These are phyloP conservation scores for Tenthredo scrophulariae DNA, from an alignment of 2,888 invertebrate species.

Conservation along the genomic window DNA sequence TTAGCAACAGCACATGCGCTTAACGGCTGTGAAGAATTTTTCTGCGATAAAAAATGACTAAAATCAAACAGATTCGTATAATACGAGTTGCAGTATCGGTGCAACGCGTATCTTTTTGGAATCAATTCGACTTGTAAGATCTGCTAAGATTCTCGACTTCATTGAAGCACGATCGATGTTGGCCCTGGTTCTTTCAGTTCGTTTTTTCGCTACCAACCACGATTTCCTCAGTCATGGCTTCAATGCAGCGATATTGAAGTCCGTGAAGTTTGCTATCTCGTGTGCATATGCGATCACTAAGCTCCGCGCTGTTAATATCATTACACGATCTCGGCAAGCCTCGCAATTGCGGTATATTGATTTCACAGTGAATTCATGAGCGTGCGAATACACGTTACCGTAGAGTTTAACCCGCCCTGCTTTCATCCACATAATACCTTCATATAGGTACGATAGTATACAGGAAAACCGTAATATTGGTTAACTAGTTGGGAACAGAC, in stretches of 20 bases:
- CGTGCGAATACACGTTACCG: constrained; percentile 14
- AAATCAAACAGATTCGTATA: not conserved
- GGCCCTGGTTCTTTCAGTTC: not conserved
- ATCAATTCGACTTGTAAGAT: not conserved
- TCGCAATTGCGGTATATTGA: constrained; percentile 22
- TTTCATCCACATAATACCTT: not conserved
- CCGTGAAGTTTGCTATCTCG: not conserved
- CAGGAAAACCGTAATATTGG: not conserved
- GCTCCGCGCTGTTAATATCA: constrained; percentile 13
- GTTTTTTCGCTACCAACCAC: not conserved
- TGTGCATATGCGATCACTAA: constrained; percentile 2
- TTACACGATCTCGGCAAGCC: constrained; percentile 26
- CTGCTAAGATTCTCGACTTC: not conserved
- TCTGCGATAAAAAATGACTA: not conserved
- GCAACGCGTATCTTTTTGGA: not conserved
- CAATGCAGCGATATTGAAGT: not conserved
- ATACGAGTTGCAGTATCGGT: not conserved
- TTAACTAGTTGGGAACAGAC: not conserved
- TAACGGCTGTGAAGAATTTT: not conserved
- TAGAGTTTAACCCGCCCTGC: not conserved
- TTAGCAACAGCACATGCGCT: not conserved
- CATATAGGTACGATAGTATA: not conserved
- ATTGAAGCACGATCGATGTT: not conserved
- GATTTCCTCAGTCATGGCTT: not conserved
- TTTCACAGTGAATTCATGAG: constrained; percentile 27